These are phyloP conservation scores for Saccostrea glomerata DNA, from an alignment of 1,140 invertebrate genomes.

Conservation along the genomic window DNA sequence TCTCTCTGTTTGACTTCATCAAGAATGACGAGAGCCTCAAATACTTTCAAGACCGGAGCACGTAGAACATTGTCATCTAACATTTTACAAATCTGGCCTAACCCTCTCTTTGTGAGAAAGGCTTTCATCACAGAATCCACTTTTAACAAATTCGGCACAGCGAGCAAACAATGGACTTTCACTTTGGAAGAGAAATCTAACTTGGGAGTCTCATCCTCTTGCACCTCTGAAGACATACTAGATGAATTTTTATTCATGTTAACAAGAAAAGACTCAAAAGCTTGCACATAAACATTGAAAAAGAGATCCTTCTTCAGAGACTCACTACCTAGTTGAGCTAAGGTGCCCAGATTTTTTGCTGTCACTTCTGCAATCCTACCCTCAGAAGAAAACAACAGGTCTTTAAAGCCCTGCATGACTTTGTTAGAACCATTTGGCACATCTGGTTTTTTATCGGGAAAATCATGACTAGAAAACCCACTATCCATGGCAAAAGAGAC, in stretches of 20 bases:
- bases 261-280: conserved; percentile 61
- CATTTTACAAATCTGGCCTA: conserved; percentile 66
- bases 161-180: conserved; percentile 66
- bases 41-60: conserved; percentile 69
- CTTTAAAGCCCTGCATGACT: conserved; percentile 65
- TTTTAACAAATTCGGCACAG: conserved; percentile 72
- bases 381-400: conserved; percentile 59
- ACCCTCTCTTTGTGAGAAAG: conserved; percentile 67
- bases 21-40: conserved; percentile 73
- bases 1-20: conserved; percentile 62
- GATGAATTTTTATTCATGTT: conserved; percentile 28
- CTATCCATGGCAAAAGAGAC: conserved; percentile 63
- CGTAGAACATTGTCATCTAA: conserved; percentile 67
- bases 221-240: conserved; percentile 53
- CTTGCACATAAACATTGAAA: conserved; percentile 66
- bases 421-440: conserved; percentile 28
- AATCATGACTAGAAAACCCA: conserved; percentile 72
- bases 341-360: conserved; percentile 67
- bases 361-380: conserved; percentile 60
- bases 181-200: conserved; percentile 45
- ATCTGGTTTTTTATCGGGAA: conserved; percentile 53
- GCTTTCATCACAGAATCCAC: conserved; percentile 66
- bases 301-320: conserved; percentile 71
- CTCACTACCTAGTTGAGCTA: conserved; percentile 68
- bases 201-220: not conserved